Evolutionary conservation across 37 sponge, comb jelly and placozoan genomes (phyloP).

Genomic region (Lycopodina hypogea): DNA sequence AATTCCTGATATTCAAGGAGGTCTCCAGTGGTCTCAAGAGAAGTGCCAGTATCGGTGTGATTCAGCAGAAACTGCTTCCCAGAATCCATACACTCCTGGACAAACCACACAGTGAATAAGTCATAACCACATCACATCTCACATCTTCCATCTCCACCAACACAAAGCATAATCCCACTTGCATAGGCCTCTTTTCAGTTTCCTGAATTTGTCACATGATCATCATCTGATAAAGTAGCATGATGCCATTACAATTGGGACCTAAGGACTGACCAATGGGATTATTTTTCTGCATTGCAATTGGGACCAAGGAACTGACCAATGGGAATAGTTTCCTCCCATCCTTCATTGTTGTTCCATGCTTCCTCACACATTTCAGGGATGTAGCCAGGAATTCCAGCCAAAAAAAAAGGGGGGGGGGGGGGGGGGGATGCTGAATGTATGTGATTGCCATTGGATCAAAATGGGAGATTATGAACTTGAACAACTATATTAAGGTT

Average conservation of each 20-base stretch:
- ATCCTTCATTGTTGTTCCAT: not conserved
- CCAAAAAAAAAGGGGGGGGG: too few relatives aligned
- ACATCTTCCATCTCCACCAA: not conserved
- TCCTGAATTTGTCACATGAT: not conserved
- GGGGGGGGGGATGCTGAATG: too few relatives aligned
- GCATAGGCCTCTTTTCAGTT: not conserved
- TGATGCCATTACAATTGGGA: too few relatives aligned
- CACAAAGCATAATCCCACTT: not conserved
- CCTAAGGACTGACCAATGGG: too few relatives aligned
- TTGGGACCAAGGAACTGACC: not conserved
- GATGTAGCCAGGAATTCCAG: too few relatives aligned
- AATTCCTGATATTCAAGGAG: constrained; percentile 43
- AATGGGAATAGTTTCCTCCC: not conserved
- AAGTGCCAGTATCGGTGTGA: constrained; percentile 44
- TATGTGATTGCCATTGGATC: too few relatives aligned
- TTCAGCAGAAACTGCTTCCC: constrained; percentile 31
- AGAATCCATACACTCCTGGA: constrained; percentile 16
- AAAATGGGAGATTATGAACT: too few relatives aligned
- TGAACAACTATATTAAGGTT: too few relatives aligned
- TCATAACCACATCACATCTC: not conserved
- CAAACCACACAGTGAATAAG: too few relatives aligned
- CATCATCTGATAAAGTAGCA: not conserved
- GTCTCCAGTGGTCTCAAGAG: constrained; percentile 53
- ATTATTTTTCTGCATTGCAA: too few relatives aligned
- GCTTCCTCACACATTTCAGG: constrained; percentile 30